These are phyloP conservation scores for Cottoperca gobio DNA, from an alignment of 2,797 vertebrate species.

Conservation along the genomic window DNA sequence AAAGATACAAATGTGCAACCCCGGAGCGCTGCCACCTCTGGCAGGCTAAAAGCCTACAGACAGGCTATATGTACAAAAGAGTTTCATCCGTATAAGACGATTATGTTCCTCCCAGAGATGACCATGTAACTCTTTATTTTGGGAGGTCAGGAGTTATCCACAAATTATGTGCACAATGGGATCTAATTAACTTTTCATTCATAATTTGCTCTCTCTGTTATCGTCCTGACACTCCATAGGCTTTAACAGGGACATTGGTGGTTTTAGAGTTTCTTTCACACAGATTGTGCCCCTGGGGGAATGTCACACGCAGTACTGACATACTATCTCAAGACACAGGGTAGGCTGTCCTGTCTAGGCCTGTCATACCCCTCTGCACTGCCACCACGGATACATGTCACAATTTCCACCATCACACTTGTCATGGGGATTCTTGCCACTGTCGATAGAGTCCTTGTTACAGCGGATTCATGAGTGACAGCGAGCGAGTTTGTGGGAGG, in stretches of 20 bases:
- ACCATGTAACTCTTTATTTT: slow-evolving; percentile 62
- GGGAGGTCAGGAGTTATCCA: slow-evolving; percentile 48
- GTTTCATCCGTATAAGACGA: slow-evolving; percentile 57
- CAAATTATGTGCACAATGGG: slow-evolving; percentile 60
- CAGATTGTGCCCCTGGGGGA: slow-evolving; percentile 37
- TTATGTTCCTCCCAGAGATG: slow-evolving; percentile 58
- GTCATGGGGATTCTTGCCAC: slow-evolving; percentile 33
- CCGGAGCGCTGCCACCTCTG: slow-evolving; percentile 31
- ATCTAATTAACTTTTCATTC: slow-evolving; percentile 62
- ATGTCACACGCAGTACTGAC: slow-evolving; percentile 50
- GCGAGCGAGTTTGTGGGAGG: background rate
- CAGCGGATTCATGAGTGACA: slow-evolving; percentile 20
- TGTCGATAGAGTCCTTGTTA: slow-evolving; percentile 24
- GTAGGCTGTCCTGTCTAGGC: slow-evolving; percentile 34
- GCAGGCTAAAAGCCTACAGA: slow-evolving; percentile 48
- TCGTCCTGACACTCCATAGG: slow-evolving; percentile 9
- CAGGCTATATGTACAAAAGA: slow-evolving; percentile 45
- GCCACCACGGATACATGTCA: slow-evolving; percentile 49
- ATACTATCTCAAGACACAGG: slow-evolving; percentile 44
- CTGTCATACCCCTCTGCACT: slow-evolving; percentile 38
- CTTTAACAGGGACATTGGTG: slow-evolving; percentile 30
- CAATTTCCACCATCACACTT: slow-evolving; percentile 39
- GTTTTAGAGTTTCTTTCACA: slow-evolving; percentile 40
- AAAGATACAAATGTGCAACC: slow-evolving; percentile 32
- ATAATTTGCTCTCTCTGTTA: slow-evolving; percentile 44